phyloP scores from a whole-genome alignment of 2,888 invertebrate genomes.

The Dioctria linearis region DNA sequence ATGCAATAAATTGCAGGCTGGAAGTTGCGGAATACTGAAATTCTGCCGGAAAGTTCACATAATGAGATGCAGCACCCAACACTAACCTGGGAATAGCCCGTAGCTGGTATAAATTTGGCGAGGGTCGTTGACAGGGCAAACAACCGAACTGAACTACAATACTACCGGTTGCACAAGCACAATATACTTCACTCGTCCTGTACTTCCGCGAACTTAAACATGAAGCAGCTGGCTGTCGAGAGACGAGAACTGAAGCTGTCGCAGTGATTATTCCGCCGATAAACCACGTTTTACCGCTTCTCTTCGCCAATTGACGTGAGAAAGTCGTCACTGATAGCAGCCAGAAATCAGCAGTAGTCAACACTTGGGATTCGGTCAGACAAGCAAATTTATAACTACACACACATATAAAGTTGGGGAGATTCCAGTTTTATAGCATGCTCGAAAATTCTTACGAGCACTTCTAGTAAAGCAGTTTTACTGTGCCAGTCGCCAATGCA shows the following conservation, averaged over 20 bases:
- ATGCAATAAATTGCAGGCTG: slow-evolving; percentile 29
- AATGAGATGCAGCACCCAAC: slow-evolving; percentile 41
- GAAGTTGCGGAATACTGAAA: slow-evolving; percentile 13
- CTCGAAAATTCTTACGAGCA: not conserved
- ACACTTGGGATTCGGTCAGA: slow-evolving; percentile 12
- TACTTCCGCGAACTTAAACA: too few species aligned
- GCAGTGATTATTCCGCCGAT: slow-evolving; percentile 32
- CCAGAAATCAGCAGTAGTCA: slow-evolving; percentile 20
- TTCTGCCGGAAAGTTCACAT: slow-evolving; percentile 31
- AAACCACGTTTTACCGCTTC: slow-evolving; percentile 16
- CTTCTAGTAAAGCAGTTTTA: too few species aligned
- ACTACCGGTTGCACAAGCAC: slow-evolving; percentile 1
- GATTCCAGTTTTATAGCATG: slow-evolving; percentile 23
- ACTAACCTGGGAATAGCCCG: slow-evolving; percentile 35
- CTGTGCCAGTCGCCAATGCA: too few species aligned
- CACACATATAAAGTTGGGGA: not conserved
- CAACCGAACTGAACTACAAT: not conserved
- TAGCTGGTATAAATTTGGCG: slow-evolving; percentile 21
- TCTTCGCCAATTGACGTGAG: slow-evolving; percentile 34
- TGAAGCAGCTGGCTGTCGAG: too few species aligned
- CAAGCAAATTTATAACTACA: slow-evolving; percentile 13
- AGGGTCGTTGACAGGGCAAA: slow-evolving; percentile 38
- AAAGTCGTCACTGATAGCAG: slow-evolving; percentile 44
- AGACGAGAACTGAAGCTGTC: slow-evolving; percentile 29
- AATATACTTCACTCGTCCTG: slow-evolving; percentile 10